Evolutionary conservation across 1,140 invertebrate genomes (phyloP).

Genomic region (Drosophila rufa): DNA sequence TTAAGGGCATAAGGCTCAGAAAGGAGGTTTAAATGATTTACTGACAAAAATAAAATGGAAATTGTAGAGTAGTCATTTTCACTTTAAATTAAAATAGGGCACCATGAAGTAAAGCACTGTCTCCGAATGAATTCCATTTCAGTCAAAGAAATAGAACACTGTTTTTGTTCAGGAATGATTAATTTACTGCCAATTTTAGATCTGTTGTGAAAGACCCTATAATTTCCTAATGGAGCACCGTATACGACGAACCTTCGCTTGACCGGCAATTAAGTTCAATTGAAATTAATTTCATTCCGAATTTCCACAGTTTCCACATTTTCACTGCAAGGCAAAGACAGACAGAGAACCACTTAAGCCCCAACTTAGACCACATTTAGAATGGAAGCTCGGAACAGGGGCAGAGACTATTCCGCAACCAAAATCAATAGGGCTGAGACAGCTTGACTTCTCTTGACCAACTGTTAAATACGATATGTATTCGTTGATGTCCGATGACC

Average conservation of each 20-base stretch:
- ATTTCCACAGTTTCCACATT: constrained; percentile 46
- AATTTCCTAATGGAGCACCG: constrained; percentile 27
- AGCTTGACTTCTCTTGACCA: constrained; percentile 27
- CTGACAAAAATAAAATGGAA: too few relatives aligned
- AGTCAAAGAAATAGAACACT: not conserved
- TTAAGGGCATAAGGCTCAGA: not conserved
- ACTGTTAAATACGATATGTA: constrained; percentile 14
- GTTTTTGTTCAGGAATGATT: not conserved
- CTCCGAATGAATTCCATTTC: not conserved
- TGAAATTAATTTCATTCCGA: constrained; percentile 68
- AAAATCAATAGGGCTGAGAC: constrained; percentile 53
- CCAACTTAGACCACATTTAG: constrained; percentile 29
- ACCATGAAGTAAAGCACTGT: not conserved
- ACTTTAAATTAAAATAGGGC: too few relatives aligned
- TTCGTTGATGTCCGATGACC: constrained; percentile 10
- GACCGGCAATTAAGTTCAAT: constrained; percentile 72
- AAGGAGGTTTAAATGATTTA: too few relatives aligned
- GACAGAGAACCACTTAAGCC: constrained; percentile 40
- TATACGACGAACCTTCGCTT: constrained; percentile 9
- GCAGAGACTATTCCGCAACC: constrained; percentile 16
- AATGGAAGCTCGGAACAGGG: not conserved
- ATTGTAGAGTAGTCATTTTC: too few relatives aligned
- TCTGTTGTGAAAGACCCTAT: not conserved
- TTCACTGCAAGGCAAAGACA: constrained; percentile 9
- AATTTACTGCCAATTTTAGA: not conserved